Evolutionary conservation across 2,888 invertebrate genomes (phyloP).

Genomic region (Protonemura montana): DNA sequence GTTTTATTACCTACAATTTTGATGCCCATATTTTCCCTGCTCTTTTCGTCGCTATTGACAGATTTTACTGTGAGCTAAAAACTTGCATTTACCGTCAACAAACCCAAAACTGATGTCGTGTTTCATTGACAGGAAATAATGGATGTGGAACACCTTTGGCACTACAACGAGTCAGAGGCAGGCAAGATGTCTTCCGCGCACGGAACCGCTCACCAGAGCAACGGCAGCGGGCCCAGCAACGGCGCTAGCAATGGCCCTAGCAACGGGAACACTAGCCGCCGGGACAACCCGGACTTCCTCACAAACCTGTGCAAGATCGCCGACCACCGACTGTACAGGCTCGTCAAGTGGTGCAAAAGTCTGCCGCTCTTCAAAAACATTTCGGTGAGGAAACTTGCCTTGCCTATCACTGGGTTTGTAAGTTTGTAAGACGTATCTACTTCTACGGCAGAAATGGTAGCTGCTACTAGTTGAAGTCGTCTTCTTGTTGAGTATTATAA

Average conservation of each 20-base stretch:
- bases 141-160: slow-evolving; percentile 96
- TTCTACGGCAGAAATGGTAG: too few relatives aligned
- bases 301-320: slow-evolving; percentile 93
- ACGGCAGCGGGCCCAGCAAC: slow-evolving; percentile 41
- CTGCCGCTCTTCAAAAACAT: slow-evolving; percentile 96
- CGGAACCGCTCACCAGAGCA: slow-evolving; percentile 44
- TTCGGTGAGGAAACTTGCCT: slow-evolving; percentile 69
- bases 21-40: too few relatives aligned
- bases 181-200: slow-evolving; percentile 57
- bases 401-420: neutral
- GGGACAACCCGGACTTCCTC: slow-evolving; percentile 83
- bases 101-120: neutral
- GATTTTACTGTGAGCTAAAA: too few relatives aligned
- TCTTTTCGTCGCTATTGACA: too few relatives aligned
- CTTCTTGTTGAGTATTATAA: too few relatives aligned
- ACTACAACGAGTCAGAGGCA: slow-evolving; percentile 79
- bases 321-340: slow-evolving; percentile 94
- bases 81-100: too few relatives aligned
- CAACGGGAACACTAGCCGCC: slow-evolving; percentile 48
- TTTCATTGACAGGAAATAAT: slow-evolving; percentile 79
- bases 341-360: slow-evolving; percentile 98
- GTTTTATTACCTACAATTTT: too few relatives aligned
- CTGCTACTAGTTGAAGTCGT: too few relatives aligned
- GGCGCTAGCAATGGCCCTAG: slow-evolving; percentile 42
- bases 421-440: too few relatives aligned